These are phyloP conservation scores for Polydrusus cervinus DNA, from an alignment of 2,888 invertebrate species.

Conservation along the genomic window DNA sequence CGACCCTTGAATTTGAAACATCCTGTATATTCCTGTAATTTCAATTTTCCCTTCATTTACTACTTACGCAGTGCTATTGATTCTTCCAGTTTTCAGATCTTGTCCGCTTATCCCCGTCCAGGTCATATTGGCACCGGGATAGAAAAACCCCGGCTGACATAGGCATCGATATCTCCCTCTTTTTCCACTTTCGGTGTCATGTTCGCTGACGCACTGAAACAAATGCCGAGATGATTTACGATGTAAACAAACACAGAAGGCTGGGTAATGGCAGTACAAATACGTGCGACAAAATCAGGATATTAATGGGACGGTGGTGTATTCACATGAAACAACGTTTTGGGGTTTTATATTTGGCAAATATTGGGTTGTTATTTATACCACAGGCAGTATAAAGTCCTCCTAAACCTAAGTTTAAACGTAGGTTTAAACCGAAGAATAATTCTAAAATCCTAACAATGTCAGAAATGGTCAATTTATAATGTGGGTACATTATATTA, in stretches of 20 bases:
- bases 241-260: constrained; percentile 11
- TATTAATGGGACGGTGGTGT: background rate
- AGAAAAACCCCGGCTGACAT: constrained; percentile 77
- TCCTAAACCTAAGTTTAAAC: too few relatives aligned
- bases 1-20: too few relatives aligned
- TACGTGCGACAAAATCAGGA: background rate
- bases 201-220: constrained; percentile 72
- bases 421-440: too few relatives aligned
- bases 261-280: constrained; percentile 8
- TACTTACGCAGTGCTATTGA: constrained; percentile 67
- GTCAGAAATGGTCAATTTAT: too few relatives aligned
- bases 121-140: constrained; percentile 73
- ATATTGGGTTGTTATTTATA: background rate
- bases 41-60: background rate
- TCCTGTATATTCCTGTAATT: too few relatives aligned
- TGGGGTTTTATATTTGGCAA: background rate
- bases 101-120: constrained; percentile 74
- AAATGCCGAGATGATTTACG: constrained; percentile 28
- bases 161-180: constrained; percentile 77
- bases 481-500: too few relatives aligned
- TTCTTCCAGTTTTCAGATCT: constrained; percentile 70
- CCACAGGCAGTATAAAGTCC: too few relatives aligned
- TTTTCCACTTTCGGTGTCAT: constrained; percentile 64
- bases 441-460: too few relatives aligned
- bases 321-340: background rate